Base-by-base conservation (phyloP, 2,113 vertebrate species). In the Marmota flaviventris region DNA sequence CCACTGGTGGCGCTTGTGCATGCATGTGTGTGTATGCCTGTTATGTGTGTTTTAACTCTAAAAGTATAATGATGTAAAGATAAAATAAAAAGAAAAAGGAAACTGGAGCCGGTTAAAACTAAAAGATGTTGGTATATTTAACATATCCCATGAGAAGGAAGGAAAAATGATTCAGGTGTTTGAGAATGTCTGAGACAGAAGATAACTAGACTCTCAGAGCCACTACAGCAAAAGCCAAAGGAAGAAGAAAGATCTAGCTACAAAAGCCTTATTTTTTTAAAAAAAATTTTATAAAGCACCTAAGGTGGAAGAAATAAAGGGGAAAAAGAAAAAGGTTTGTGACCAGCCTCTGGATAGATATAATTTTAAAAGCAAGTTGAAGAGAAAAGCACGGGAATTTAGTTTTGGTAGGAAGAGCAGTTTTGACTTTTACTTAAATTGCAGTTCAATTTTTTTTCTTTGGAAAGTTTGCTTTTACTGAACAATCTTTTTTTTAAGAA, bases 351-450 rank as follows among this genome's bases (percentile, higher is more conserved):
- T 29, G 1, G 7, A 8, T 29, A 83, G 48, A 48, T 70, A 42
- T 8, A 2, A n/a, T 75, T 95, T 27, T 42, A 63, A 94, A 82
- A 13, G 29, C 42, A 84, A 63, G 5, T 76, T 4, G 8, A 79
- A 27, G 29, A 81, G 56, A 67, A 81, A 70, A 83, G 8, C 1
- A 79, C 87, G 4, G 27, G 39, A 85, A 39, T 18, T 94, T 51
- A 53, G 34, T 58, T 77, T 58, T 53, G 18, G 2, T 67, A 14
- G 2, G 4, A 10, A 85, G 17, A 9, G 0, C 32, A 63, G 11
- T 83, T 89, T 63, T 75, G 18, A 32, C 32, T 94, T 91, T 94
- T 67, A 72, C 5, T 83, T 83, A 77, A 18, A 91, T 67, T 93
- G 25, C 1, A 20, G 67, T 53, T 85, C 32, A 1, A n/a, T n/a